phyloP scores from a whole-genome alignment of 2,888 invertebrate genomes.

The Dynastes tityus region DNA sequence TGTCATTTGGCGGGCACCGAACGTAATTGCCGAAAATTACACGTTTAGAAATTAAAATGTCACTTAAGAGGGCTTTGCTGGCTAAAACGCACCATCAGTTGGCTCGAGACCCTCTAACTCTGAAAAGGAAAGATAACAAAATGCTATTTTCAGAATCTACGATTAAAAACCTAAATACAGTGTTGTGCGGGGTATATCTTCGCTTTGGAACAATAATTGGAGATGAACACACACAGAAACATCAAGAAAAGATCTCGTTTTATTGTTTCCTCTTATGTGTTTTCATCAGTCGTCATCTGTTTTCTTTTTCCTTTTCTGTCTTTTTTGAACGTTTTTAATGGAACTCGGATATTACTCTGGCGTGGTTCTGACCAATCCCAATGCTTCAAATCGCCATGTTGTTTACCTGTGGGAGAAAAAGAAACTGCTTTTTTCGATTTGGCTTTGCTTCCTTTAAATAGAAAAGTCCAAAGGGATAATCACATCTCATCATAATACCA shows the following conservation, averaged over 20 bases:
- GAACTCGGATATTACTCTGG: not conserved
- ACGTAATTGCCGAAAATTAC: conserved; percentile 61
- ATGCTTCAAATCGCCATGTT: conserved; percentile 54
- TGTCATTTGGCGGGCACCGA: conserved; percentile 54
- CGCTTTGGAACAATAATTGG: conserved; percentile 15
- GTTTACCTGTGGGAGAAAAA: conserved; percentile 51
- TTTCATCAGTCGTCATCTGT: not conserved
- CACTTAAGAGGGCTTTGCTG: conserved; percentile 60
- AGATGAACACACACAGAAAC: not conserved
- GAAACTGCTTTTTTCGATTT: too few species aligned
- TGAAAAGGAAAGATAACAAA: not conserved
- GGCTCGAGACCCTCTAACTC: not conserved
- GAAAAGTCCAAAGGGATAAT: conserved; percentile 57
- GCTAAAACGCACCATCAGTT: not conserved
- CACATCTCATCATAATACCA: conserved; percentile 68
- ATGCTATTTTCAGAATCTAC: conserved; percentile 23
- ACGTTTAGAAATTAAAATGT: conserved; percentile 66
- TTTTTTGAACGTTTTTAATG: not conserved
- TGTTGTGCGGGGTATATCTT: not conserved
- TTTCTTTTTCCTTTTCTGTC: conserved; percentile 12
- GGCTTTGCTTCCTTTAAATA: conserved; percentile 31
- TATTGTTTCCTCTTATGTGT: conserved; percentile 8
- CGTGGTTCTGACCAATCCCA: conserved; percentile 8
- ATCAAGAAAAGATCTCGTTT: not conserved
- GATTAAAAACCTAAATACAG: conserved; percentile 6